These are phyloP conservation scores for Cyanoliseus patagonus DNA, from an alignment of 2,113 vertebrate species.

Conservation along the genomic window DNA sequence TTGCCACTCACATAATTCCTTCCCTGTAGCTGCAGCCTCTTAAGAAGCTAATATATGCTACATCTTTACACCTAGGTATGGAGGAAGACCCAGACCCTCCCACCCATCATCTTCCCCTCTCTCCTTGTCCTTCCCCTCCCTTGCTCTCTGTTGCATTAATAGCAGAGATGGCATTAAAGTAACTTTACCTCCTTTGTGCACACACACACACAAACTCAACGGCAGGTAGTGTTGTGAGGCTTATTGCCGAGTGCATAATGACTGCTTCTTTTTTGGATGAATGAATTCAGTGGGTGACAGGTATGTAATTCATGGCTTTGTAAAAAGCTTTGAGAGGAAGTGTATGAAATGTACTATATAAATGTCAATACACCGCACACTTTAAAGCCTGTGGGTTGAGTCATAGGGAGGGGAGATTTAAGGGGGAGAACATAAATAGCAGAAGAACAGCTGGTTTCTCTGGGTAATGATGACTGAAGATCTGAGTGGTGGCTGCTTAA, in stretches of 20 bases:
- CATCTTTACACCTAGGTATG: constrained; percentile 34
- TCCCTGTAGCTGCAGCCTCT: constrained; percentile 54
- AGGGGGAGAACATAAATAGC: constrained; percentile 64
- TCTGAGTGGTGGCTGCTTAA: constrained; percentile 52
- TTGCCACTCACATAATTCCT: constrained; percentile 33
- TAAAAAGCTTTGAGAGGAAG: constrained; percentile 75
- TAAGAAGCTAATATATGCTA: constrained; percentile 35
- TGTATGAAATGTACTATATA: constrained; percentile 74
- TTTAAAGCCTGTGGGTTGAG: constrained; percentile 69
- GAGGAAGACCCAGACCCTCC: constrained; percentile 9
- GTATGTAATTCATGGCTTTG: constrained; percentile 77
- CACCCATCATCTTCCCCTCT: background rate
- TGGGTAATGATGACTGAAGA: constrained; percentile 66
- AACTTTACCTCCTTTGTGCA: constrained; percentile 69
- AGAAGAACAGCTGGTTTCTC: constrained; percentile 67
- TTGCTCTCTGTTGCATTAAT: constrained; percentile 37
- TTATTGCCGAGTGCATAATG: constrained; percentile 68
- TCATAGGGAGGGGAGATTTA: constrained; percentile 59
- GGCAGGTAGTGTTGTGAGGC: constrained; percentile 59
- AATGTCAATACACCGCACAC: constrained; percentile 71
- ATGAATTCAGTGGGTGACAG: constrained; percentile 73
- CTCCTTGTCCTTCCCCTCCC: background rate
- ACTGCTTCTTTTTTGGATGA: constrained; percentile 73
- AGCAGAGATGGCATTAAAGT: constrained; percentile 54
- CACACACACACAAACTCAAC: constrained; percentile 55